A percentile compares a stretch with the other conserved stretches of the same genome.
phyloP scores from a whole-genome alignment of 2,888 invertebrate genomes.

The Leucophenga montana region DNA sequence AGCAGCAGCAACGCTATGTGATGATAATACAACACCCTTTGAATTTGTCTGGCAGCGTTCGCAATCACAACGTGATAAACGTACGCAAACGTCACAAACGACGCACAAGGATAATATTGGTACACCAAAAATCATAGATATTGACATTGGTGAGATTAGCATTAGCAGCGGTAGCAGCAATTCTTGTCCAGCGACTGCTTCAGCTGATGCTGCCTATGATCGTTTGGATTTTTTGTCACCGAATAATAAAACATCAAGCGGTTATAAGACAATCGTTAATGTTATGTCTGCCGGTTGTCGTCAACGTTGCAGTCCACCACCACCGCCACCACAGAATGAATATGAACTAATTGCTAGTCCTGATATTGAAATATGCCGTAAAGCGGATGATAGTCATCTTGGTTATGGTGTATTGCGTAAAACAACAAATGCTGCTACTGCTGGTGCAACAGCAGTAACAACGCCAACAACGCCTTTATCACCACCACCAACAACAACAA shows the following conservation, averaged over 20 bases:
- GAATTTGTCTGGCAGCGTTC: slow-evolving; percentile 73
- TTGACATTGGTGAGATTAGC: slow-evolving; percentile 65
- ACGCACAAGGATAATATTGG: slow-evolving; percentile 42
- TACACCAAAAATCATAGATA: slow-evolving; percentile 65
- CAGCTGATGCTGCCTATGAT: slow-evolving; percentile 80
- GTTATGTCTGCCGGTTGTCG: slow-evolving; percentile 75
- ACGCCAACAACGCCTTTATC: slow-evolving; percentile 23
- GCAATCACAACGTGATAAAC: slow-evolving; percentile 72
- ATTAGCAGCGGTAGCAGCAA: neutral
- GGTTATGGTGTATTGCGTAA: slow-evolving; percentile 87
- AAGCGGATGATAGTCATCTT: slow-evolving; percentile 86
- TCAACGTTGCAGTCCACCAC: slow-evolving; percentile 61
- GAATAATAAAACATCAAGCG: slow-evolving; percentile 80
- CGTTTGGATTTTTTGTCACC: slow-evolving; percentile 87
- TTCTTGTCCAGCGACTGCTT: slow-evolving; percentile 28
- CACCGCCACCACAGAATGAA: slow-evolving; percentile 80
- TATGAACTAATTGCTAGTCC: slow-evolving; percentile 82
- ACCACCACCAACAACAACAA: neutral
- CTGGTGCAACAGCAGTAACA: slow-evolving; percentile 30
- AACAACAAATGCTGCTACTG: slow-evolving; percentile 68
- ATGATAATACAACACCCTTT: neutral
- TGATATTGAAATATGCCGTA: slow-evolving; percentile 80
- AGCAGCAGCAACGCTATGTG: neutral
- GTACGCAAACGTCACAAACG: too few relatives aligned
- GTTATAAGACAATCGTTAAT: slow-evolving; percentile 82